Base-by-base conservation (phyloP, 2,113 vertebrate genomes). In the Bos indicus region DNA sequence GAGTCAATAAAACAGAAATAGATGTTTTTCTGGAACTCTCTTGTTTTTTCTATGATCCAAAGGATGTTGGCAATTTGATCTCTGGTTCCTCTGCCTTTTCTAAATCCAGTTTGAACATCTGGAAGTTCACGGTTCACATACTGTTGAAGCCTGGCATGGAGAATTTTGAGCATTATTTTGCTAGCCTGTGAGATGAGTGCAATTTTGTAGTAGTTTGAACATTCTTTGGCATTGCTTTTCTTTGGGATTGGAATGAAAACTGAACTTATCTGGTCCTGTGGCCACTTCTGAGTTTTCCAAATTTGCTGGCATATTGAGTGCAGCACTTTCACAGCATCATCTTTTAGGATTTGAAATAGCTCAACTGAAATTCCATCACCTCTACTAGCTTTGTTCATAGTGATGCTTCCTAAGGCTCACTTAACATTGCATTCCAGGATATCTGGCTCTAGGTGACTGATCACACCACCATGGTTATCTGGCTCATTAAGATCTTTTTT, bases 71-170 rank as follows among this genome's bases (percentile, higher is more conserved):
- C 17, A 67, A 67, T 67, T 36, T 67, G 64, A 36, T 67, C 33
- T 67, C 9, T 5, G 4, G 9, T 67, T 67, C 33, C 8, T 67
- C 64, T 36, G 64, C 17, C 64, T 67, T 36, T 36, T 67, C 17
- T 67, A 67, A 67, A 67, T 21, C n/a, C 64, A 36, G 64, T 19
- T 67, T 67, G n/a, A 67, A 67, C n/a, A 67, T 36, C 64, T 67
- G 64, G 17, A 36, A 36, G n/a, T 67, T 67, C 64, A 67, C 5
- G 1, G n/a, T 67, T 67, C 64, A 67, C 0, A 0, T 67, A 36
- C 2, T 36, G 8, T 2, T 67, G 64, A 67, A 67, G 17, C 33
- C 4, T 21, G 17, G 64, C 33, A 0, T 67, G 64, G 33, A 67
- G 64, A 67, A 67, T 67, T 36, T 11, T 67, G 33, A 67, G 17